Evolutionary conservation across 2,113 vertebrate genomes (phyloP), one percentile per base, ranked within the genome.

Genomic region (Paedocypris sp.): DNA sequence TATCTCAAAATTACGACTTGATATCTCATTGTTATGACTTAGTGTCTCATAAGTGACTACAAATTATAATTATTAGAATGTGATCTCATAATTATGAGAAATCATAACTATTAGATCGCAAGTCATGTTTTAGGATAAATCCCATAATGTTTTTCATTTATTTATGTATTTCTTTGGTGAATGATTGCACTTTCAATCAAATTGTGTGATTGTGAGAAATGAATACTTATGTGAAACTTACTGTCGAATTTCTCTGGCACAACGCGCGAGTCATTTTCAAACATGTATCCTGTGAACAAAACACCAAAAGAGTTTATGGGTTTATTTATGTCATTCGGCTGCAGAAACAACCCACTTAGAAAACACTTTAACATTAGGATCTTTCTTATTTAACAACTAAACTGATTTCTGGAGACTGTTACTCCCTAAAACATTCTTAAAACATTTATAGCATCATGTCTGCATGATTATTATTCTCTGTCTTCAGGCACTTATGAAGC

Each of bases 221-320:
- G 1, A 19, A 41, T 50, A 22, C 41, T 9, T 9, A 13, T 29
- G n/a, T 29, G 43, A 45, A 22, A 53, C 87, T 76, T 29, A 98
- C 95, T 92, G 92, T 98, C 93, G 64, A 87, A 88, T 75, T 90
- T 97, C 77, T 98, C 94, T 41, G 95, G 94, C 70, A 98, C 94
- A 28, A 98, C 88, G 0, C 92, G 93, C 74, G 89, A 89, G 61
- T 98, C 95, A 4, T 94, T 95, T 77, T 94, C 90, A 51, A 90
- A 94, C 73, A 85, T 74, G 73, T 90, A 97, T 42, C 91, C 95
- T 98, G 79, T 1, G 59, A 73, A 80, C 2, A 61, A 60, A 32
- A 67, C 11, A 47, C n/a, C n/a, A n/a, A n/a, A 57, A 18, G 3
- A 29, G 23, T 35, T 4, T 25, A 19, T 43, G 36, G 50, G 35